A percentile compares a stretch with the other conserved stretches of the same genome.
Conservation (phyloP, 2,888 invertebrate genomes). For the Lymantria monacha region DNA sequence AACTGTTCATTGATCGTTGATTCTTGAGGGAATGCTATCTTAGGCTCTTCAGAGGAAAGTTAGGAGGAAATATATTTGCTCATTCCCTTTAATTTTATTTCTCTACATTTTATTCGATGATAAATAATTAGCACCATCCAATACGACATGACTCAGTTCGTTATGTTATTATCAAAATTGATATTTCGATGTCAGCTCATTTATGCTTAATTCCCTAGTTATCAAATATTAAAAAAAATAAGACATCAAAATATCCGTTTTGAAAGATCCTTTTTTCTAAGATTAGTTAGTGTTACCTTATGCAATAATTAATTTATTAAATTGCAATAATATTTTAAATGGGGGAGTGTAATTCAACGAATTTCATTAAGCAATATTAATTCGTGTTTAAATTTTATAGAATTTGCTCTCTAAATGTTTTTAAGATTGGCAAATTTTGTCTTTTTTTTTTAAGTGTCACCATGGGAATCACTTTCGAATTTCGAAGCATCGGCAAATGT, state of each 20-base stretch:
- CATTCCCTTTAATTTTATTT: slow-evolving; percentile 46
- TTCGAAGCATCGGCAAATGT: slow-evolving; percentile 39
- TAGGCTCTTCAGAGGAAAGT: slow-evolving; percentile 29
- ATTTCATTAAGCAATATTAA: slow-evolving; percentile 73
- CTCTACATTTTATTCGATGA: slow-evolving; percentile 36
- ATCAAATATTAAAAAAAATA: background rate
- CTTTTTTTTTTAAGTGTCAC: slow-evolving; percentile 22
- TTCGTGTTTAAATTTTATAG: slow-evolving; percentile 28
- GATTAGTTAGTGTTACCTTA: slow-evolving; percentile 33
- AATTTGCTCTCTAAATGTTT: slow-evolving; percentile 43
- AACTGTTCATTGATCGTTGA: slow-evolving; percentile 48
- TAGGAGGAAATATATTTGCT: slow-evolving; percentile 45
- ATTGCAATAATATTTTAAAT: slow-evolving; percentile 37
- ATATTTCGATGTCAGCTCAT: slow-evolving; percentile 5
- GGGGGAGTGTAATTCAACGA: slow-evolving; percentile 53
- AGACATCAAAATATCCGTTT: slow-evolving; percentile 11
- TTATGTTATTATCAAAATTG: slow-evolving; percentile 15
- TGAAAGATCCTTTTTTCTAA: slow-evolving; percentile 23
- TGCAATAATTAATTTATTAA: slow-evolving; percentile 53
- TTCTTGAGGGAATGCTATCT: slow-evolving; percentile 41
- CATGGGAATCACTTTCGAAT: slow-evolving; percentile 31
- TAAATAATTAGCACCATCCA: slow-evolving; percentile 61
- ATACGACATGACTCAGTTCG: slow-evolving; percentile 65
- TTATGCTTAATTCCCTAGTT: background rate
- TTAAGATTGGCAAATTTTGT: slow-evolving; percentile 28